Evolutionary conservation across 2,888 invertebrate genomes (phyloP), one percentile per base, ranked within the genome.

Genomic region (Drosophila tanythrix): DNA sequence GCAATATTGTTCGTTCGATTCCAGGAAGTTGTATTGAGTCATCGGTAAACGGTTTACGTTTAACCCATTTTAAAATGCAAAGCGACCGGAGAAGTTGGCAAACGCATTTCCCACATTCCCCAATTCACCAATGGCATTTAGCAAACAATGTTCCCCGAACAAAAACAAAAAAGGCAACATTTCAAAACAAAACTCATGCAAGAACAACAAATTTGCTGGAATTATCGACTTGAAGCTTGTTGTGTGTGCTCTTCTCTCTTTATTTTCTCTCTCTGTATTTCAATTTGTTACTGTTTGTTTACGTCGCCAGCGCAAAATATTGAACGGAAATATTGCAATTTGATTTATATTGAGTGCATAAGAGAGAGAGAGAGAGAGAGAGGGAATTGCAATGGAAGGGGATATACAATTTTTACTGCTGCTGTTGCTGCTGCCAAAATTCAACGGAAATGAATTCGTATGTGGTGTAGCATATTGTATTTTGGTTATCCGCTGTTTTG

Each of bases 21-120:
- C 78, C 87, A 76, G 89, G 83, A 88, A 86, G 82, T 76, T 80
- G 75, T 80, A 90, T 88, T 88, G 87, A 88, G 87, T 82, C 87
- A 90, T 90, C 81, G 79, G 89, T 88, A 90, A 87, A 87, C 90
- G 89, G 89, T 90, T 88, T 86, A 88, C 83, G 87, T 88, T 89
- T 88, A 88, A 89, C 80, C 87, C 89, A 89, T 89, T 88, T 90
- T 88, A 88, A 88, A 90, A 81, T 89, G 83, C 80, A 78, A 60
- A 46, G 60, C 36, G 50, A 33, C 58, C 40, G 67, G 59, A 58
- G 62, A 38, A 56, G 62, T 27, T 55, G 68, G 58, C 60, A 69
- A 83, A 83, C 87, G 75, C 79, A 86, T 83, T 80, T 83, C 69
- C 62, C 74, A 67, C 83, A 88, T 83, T 72, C 76, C 40, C 31